Conservation (phyloP, 1,140 invertebrate species). For the Tyrophagus putrescentiae region DNA sequence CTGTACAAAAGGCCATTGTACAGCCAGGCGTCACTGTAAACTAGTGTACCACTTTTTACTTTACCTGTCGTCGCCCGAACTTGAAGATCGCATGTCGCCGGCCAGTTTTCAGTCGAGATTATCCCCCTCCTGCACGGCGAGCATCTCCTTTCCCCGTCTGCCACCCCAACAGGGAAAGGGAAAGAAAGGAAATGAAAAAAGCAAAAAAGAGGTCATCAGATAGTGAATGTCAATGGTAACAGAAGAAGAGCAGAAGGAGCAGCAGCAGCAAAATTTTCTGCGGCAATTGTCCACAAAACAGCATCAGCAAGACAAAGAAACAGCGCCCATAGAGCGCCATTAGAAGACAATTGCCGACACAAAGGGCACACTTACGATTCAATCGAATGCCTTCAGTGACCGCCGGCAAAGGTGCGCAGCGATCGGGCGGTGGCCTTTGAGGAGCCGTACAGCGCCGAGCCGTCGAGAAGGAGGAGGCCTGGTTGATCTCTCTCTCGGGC, state of each 20-base stretch:
- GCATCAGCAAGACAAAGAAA: too few species aligned
- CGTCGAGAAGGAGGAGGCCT: conserved; percentile 66
- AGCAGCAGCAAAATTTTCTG: too few species aligned
- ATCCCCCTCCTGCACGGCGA: conserved; percentile 28
- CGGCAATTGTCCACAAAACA: too few species aligned
- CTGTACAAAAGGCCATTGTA: too few species aligned
- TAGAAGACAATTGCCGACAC: too few species aligned
- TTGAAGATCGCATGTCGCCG: conserved; percentile 36
- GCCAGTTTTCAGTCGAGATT: conserved; percentile 28
- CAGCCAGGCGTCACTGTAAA: background rate
- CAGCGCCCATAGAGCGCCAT: too few species aligned
- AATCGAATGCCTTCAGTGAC: conserved; percentile 33
- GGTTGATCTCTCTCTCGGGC: conserved; percentile 27
- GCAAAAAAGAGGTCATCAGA: too few species aligned
- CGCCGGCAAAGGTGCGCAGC: conserved; percentile 39
- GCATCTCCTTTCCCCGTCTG: conserved; percentile 30
- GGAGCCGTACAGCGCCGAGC: conserved; percentile 64
- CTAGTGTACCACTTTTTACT: too few species aligned
- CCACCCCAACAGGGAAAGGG: too few species aligned
- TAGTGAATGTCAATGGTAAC: too few species aligned
- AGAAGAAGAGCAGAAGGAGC: too few species aligned
- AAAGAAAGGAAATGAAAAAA: too few species aligned
- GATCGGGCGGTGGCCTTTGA: conserved; percentile 39
- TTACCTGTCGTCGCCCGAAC: conserved; percentile 32
- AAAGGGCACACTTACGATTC: conserved; percentile 32